phyloP scores from a whole-genome alignment of 2,113 vertebrate species.

The Gnathonemus longibarbis region DNA sequence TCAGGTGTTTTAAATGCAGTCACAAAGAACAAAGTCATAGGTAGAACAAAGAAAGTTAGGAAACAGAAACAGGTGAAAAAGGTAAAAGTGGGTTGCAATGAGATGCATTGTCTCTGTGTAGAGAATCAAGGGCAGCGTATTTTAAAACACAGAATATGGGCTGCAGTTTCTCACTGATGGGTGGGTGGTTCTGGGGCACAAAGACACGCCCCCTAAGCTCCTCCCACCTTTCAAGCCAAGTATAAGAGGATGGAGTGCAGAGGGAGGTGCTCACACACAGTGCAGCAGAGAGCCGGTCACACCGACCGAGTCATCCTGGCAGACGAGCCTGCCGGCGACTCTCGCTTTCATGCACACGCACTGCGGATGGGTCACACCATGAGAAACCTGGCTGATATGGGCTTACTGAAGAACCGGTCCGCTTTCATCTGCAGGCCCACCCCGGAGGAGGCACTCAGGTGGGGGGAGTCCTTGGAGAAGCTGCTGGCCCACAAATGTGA shows the following conservation, averaged over 20 bases:
- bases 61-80: neutral
- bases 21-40: neutral
- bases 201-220: neutral
- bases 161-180: neutral
- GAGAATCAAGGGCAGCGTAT: neutral
- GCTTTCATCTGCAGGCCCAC: conserved; percentile 61
- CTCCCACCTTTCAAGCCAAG: neutral
- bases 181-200: neutral
- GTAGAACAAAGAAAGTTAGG: neutral
- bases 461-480: conserved; percentile 80
- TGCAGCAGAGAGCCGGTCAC: neutral
- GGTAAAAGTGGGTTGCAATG: neutral
- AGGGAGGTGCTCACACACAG: neutral
- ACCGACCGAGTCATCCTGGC: neutral
- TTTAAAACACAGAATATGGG: conserved; percentile 10
- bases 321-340: neutral
- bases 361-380: conserved; percentile 28
- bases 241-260: neutral
- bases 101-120: neutral
- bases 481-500: conserved; percentile 86
- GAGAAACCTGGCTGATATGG: conserved; percentile 29
- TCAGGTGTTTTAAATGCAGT: neutral
- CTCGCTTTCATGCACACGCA: neutral
- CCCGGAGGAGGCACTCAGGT: conserved; percentile 72
- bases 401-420: conserved; percentile 29